Base-by-base conservation (phyloP, 2,888 invertebrate species). In the Petrophora chlorosata region DNA sequence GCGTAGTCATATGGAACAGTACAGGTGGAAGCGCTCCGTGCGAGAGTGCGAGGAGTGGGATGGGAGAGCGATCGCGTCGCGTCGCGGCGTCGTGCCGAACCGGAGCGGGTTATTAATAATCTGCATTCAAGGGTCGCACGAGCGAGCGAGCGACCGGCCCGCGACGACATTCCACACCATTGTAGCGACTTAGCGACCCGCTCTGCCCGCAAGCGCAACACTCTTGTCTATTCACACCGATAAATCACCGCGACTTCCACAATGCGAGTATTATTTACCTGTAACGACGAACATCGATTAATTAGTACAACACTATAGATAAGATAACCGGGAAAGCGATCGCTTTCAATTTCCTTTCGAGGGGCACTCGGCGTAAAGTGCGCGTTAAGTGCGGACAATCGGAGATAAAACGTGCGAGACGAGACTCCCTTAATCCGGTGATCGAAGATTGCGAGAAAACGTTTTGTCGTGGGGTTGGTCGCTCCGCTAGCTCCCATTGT, bases 391-490 rank as follows among this genome's bases (percentile, higher is more conserved):
- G 90, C 85, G 87, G 81, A 89, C 90, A 90, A 90, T 89, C 88
- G 90, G 77, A 89, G 90, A 90, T 90, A 90, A 90, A 88, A 87
- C 85, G 88, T 87, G 85, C 86, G 85, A 87, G 85, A 85, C 85
- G 85, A 79, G 82, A 80, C 82, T 82, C 90, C 90, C 89, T 89
- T 89, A 89, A 90, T 89, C 89, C 86, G 81, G 86, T 84, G 90
- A 89, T 90, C 90, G 87, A 85, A 89, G 89, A 90, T 90, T 90
- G 89, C 87, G 82, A 85, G 86, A 83, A 90, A 90, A 84, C 88
- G 88, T 85, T 90, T 89, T 88, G 90, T 88, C 87, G 87, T 87
- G 79, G 89, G 89, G 90, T 87, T 84, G 82, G 73, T 70, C 80
- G 84, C 76, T 81, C 79, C 67, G 70, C 65, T 79, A 75, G 78